Evolutionary conservation across 1,140 invertebrate genomes (phyloP), one percentile per base, ranked within the genome.

Genomic region (Pristionchus pacificus): DNA sequence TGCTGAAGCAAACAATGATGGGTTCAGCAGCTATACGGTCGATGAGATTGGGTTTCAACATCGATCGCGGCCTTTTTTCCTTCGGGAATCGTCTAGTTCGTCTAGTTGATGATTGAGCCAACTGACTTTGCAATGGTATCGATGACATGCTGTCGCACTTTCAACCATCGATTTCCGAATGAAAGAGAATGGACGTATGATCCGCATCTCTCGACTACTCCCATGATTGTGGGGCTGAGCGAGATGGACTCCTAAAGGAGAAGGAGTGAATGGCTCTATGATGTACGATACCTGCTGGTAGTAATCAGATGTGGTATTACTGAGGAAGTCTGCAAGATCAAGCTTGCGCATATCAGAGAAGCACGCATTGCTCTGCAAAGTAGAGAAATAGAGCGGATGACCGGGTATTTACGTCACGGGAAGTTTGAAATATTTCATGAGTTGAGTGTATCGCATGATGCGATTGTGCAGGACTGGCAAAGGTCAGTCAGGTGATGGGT

Each of bases 91-190:
- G n/a, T n/a, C n/a, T n/a, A n/a, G n/a, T n/a, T n/a, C n/a, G n/a
- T n/a, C n/a, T n/a, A n/a, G n/a, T n/a, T n/a, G n/a, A n/a, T n/a
- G n/a, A n/a, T n/a, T 19, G 38, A 49, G 38, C 25, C n/a, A 68
- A 59, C 65, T 15, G 61, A 67, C 38, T 14, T 15, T 14, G 38
- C 27, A 60, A 73, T 31, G 27, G 28, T 67, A 25, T 60, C 71
- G n/a, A 73, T 33, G 29, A 73, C 33, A 10, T 58, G 19, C 30
- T 74, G 57, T 1, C 71, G 62, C 0, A 73, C 72, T 63, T 58
- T 74, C n/a, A 65, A 27, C 71, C 71, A 73, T 30, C 61, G 70
- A 15, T 25, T n/a, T 24, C 71, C 71, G 27, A 73, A 74, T 15
- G 71, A 29, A 19, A 73, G 55, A 6, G 27, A 25, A 28, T 57